These are phyloP conservation scores for Rhynchotus rufescens DNA, from an alignment of 2,797 vertebrate genomes.

Conservation along the genomic window DNA sequence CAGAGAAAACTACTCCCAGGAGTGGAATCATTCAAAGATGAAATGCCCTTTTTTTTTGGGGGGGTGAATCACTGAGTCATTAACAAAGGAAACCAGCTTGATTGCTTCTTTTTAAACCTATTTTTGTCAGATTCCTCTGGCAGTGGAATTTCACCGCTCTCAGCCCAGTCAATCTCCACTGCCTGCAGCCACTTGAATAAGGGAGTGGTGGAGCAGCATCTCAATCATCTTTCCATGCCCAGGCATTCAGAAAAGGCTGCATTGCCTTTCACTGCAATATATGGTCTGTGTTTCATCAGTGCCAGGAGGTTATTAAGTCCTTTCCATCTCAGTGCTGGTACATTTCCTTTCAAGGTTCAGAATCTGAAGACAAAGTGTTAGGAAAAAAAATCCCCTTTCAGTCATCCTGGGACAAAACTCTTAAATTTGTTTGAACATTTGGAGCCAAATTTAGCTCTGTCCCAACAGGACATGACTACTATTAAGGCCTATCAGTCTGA, in stretches of 20 bases:
- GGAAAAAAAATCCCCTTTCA: not conserved
- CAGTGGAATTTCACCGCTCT: slow-evolving; percentile 45
- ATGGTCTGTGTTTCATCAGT: not conserved
- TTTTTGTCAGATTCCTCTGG: slow-evolving; percentile 30
- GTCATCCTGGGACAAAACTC: not conserved
- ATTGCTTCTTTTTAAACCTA: slow-evolving; percentile 42
- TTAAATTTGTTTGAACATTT: not conserved
- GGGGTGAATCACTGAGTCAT: slow-evolving; percentile 34
- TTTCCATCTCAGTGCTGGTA: not conserved
- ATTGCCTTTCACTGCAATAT: not conserved
- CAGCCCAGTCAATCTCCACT: not conserved
- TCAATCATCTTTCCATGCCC: not conserved
- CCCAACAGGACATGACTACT: not conserved
- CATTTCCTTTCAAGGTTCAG: not conserved
- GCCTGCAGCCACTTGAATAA: not conserved
- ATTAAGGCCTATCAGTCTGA: not conserved
- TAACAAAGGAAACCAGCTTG: slow-evolving; percentile 43
- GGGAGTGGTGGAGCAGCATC: not conserved
- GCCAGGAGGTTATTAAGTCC: not conserved
- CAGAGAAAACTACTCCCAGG: slow-evolving; percentile 48
- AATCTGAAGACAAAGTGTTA: not conserved
- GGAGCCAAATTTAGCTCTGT: not conserved
- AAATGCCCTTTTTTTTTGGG: not conserved
- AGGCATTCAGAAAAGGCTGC: not conserved
- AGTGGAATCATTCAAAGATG: slow-evolving; percentile 27